These are phyloP conservation scores for Mormyrus proboscirostris DNA, from an alignment of 2,797 vertebrate species.

Conservation along the genomic window DNA sequence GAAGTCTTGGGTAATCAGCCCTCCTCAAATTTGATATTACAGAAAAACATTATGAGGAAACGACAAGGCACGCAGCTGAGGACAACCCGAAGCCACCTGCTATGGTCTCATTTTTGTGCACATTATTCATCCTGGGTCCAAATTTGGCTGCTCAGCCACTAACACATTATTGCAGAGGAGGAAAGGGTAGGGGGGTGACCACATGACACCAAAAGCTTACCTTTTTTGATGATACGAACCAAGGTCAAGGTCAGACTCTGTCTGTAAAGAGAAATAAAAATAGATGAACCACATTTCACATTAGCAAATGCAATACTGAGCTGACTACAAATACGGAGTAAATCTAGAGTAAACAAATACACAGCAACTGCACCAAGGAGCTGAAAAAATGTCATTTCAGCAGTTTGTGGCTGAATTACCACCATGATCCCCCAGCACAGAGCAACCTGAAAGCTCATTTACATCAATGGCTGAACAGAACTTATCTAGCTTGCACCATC, in stretches of 20 bases:
- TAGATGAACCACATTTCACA: background rate
- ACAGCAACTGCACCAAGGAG: background rate
- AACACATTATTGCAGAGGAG: background rate
- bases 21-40: background rate
- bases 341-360: background rate
- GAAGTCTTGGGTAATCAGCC: background rate
- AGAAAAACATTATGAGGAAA: background rate
- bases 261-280: constrained; percentile 59
- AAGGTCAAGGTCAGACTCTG: constrained; percentile 88
- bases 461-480: background rate
- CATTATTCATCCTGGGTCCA: too few species aligned
- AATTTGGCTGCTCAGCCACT: background rate
- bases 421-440: background rate
- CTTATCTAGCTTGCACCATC: background rate
- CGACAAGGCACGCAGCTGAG: background rate
- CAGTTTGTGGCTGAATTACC: background rate
- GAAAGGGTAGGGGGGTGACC: background rate
- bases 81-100: background rate
- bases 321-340: background rate
- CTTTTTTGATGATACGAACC: constrained; percentile 96
- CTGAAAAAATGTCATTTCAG: background rate
- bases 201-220: constrained; percentile 54
- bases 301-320: background rate
- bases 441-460: background rate
- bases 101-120: background rate